Conservation (phyloP, 2,113 vertebrate genomes). For the Onychostoma macrolepis region DNA sequence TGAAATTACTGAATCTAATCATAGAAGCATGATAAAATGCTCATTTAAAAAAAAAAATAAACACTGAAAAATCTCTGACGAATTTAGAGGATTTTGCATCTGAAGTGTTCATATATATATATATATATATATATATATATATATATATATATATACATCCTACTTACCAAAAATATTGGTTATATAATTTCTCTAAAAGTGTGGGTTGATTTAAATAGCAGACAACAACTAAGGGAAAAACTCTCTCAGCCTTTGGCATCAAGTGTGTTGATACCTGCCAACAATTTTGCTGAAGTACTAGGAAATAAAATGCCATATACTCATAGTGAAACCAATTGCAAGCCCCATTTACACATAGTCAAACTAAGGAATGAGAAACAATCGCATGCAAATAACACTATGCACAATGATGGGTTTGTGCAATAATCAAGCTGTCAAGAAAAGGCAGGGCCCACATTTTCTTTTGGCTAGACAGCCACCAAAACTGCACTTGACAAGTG, state of each 20-base stretch:
- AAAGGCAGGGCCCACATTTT: neutral
- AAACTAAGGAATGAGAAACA: slow-evolving; percentile 35
- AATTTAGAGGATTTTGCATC: too few relatives aligned
- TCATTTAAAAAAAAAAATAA: too few relatives aligned
- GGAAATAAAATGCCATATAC: slow-evolving; percentile 52
- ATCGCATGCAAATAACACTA: slow-evolving; percentile 21
- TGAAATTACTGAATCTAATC: too few relatives aligned
- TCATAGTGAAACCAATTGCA: slow-evolving; percentile 39
- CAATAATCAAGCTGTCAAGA: slow-evolving; percentile 7
- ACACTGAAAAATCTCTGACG: too few relatives aligned
- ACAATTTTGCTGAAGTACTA: slow-evolving; percentile 62
- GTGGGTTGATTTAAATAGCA: slow-evolving; percentile 62
- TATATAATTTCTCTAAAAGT: slow-evolving; percentile 51
- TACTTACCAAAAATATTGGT: neutral
- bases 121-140: too few relatives aligned
- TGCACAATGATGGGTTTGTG: neutral
- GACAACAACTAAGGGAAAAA: slow-evolving; percentile 64
- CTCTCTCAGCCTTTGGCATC: slow-evolving; percentile 60
- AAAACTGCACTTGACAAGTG: slow-evolving; percentile 43
- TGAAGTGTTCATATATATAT: too few relatives aligned
- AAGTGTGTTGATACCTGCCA: slow-evolving; percentile 56
- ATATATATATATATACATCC: too few relatives aligned
- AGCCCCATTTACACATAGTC: slow-evolving; percentile 46
- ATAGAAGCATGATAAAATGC: too few relatives aligned
- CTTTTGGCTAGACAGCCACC: neutral